Evolutionary conservation across 2,113 vertebrate genomes (phyloP).

Genomic region (Prunella himalayana): DNA sequence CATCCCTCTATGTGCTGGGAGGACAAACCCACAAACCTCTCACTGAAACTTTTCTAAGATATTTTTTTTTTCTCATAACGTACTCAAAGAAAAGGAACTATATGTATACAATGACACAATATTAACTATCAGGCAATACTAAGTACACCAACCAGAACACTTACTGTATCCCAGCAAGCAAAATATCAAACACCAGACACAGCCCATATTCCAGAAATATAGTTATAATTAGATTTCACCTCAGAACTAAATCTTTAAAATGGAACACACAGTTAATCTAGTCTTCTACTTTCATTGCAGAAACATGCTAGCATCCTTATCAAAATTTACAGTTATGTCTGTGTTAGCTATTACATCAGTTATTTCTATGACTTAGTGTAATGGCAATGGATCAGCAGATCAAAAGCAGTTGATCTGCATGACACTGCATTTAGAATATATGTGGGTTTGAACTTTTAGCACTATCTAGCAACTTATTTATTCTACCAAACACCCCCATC

Average conservation of each 20-base stretch:
- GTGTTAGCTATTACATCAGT: not conserved
- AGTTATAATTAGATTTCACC: not conserved
- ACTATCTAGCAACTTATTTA: not conserved
- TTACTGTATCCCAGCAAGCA: not conserved
- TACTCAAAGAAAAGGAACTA: not conserved
- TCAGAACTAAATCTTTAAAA: not conserved
- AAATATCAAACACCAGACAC: not conserved
- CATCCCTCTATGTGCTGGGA: not conserved
- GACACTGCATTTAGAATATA: not conserved
- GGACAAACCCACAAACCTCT: not conserved
- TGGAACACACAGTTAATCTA: not conserved
- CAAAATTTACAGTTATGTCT: not conserved
- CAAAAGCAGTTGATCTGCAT: not conserved
- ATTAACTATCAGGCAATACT: not conserved
- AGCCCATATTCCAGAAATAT: not conserved
- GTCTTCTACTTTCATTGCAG: not conserved
- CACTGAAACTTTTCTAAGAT: not conserved
- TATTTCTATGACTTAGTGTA: not conserved
- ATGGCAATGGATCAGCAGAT: not conserved
- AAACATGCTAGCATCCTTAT: not conserved
- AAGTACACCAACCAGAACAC: not conserved
- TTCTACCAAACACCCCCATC: not conserved
- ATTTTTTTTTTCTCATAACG: not conserved
- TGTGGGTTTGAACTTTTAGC: not conserved
- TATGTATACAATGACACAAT: not conserved